Base-by-base conservation (phyloP, 2,113 vertebrate genomes). In the Vireo altiloquus region DNA sequence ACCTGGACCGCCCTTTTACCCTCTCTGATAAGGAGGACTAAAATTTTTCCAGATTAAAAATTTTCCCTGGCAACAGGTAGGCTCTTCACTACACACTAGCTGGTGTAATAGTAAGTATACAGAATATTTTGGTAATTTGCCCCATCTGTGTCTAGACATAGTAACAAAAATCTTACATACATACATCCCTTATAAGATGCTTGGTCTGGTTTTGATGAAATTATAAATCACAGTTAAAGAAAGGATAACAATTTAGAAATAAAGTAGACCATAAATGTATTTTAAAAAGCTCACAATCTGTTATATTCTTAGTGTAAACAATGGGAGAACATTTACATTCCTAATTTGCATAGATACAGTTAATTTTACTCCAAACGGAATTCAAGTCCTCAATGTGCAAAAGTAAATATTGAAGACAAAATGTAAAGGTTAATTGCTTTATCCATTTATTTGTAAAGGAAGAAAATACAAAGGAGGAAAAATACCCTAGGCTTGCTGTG, bases 361-460 rank as follows among this genome's bases (percentile, higher is more conserved):
- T 77, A 53, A 42, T 87, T 86, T 90, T 37, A 50, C 28, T 89
- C 69, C 39, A 76, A 89, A 76, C 9, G 12, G 54, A 88, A 93
- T 31, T 39, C 14, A 71, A 76, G 35, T 33, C 39, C 7, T 80
- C 59, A 74, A 17, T 42, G 30, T 0, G 4, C 3, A 46, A 61
- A 88, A 72, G 53, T 8, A 84, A 87, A 89, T 33, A 42, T 0
- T 61, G 59, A 76, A 71, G 46, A 66, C 9, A 76, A 82, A 31
- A 24, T 33, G 12, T 68, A 82, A 23, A 72, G 6, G 40, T 69
- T 85, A 79, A 72, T 49, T 87, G 10, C 7, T 59, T 50, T 60
- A 60, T 30, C 8, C 1, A 14, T 22, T 88, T 59, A 10, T 35
- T 66, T 77, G 44, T 56, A n/a, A 56, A 25, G n/a, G 6, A 5